Base-by-base conservation (phyloP, 2,888 invertebrate species). In the Trypoxylon attenuatum region DNA sequence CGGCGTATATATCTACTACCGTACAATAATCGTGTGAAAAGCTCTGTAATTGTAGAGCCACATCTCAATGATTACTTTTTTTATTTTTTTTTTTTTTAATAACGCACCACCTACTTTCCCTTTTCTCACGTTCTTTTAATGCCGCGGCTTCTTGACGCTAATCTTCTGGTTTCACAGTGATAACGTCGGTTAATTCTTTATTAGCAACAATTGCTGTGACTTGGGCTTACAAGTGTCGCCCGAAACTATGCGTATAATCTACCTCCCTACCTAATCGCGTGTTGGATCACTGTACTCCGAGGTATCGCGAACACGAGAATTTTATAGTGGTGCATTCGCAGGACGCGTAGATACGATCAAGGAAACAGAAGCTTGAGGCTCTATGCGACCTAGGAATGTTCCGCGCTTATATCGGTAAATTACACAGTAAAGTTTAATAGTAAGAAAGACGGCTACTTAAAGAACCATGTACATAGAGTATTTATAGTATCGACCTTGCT, bases 371-470 rank as follows among this genome's bases (percentile, higher is more conserved):
- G 55, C 25, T 25, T 23, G 21, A 25, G 29, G n/a, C 29, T 38
- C 61, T 73, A 65, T 46, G 64, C 69, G 62, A 53, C 60, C 45
- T 51, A 65, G 49, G 43, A 62, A 73, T 59, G 18, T 25, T 25
- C 4, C 38, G 8, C 5, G 42, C 55, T 67, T 73, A 71, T 33
- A 69, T 67, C 54, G 66, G 77, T 57, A 69, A 74, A 71, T 79
- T 75, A 77, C 50, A 64, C 47, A 52, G 15, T 73, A 68, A 76
- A 67, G 49, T 52, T 59, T 65, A 73, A 56, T 65, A 72, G 61
- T 78, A 77, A 76, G 65, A 71, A 77, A 77, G 75, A 77, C 50
- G 53, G 49, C 76, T 79, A 78, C 71, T 76, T 76, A 73, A 71
- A 73, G 67, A 69, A 73, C 60, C 73, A 70, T 78, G 38, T 71